phyloP scores from a whole-genome alignment of 2,113 vertebrate species.

The Struthio camelus region DNA sequence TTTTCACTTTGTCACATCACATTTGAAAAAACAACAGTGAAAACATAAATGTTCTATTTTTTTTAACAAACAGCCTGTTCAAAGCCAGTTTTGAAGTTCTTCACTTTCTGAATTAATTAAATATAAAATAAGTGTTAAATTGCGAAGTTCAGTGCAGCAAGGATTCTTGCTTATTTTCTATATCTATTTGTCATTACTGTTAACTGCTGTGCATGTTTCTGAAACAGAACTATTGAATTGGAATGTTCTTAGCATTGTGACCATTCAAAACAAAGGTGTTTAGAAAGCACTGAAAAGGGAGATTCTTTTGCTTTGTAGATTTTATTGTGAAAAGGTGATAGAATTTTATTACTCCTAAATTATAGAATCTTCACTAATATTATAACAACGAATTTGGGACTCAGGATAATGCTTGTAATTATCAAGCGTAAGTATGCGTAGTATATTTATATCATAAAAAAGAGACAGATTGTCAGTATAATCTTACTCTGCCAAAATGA shows the following conservation, averaged over 20 bases:
- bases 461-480: background rate
- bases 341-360: constrained; percentile 53
- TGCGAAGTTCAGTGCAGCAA: constrained; percentile 68
- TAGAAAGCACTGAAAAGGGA: constrained; percentile 3
- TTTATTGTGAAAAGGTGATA: constrained; percentile 41
- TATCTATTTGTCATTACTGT: constrained; percentile 62
- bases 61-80: constrained; percentile 83
- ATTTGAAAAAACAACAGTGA: constrained; percentile 90
- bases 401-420: background rate
- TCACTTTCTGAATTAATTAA: constrained; percentile 79
- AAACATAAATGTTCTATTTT: constrained; percentile 83
- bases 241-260: constrained; percentile 54
- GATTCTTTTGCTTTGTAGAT: constrained; percentile 59
- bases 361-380: background rate
- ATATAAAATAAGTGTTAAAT: constrained; percentile 80
- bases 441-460: background rate
- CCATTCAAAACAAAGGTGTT: constrained; percentile 61
- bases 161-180: constrained; percentile 57
- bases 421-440: background rate
- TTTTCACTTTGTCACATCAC: constrained; percentile 87
- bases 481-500: background rate
- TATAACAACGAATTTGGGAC: background rate
- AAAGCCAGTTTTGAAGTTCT: constrained; percentile 73
- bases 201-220: constrained; percentile 45
- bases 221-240: constrained; percentile 50